These are phyloP conservation scores for Lontra canadensis DNA, from an alignment of 2,113 vertebrate species.

Conservation along the genomic window DNA sequence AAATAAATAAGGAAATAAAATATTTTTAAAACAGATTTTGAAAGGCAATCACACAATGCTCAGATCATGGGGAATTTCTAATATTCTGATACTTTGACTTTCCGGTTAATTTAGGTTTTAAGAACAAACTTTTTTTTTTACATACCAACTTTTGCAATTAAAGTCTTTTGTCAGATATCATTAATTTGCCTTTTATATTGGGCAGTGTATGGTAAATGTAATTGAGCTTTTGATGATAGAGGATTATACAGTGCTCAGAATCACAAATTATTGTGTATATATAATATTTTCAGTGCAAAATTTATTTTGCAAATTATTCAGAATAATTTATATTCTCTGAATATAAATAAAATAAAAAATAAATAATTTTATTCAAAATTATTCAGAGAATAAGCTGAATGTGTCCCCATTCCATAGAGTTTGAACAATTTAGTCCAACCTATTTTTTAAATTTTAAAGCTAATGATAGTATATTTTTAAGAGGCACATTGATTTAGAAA, in stretches of 20 bases:
- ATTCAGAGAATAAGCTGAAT: not conserved
- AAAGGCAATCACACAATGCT: not conserved
- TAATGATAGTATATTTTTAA: not conserved
- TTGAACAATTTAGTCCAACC: not conserved
- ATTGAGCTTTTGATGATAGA: not conserved
- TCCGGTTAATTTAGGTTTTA: constrained; percentile 1
- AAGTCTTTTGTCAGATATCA: not conserved
- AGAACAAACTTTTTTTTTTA: not conserved
- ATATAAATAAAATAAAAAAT: too few relatives aligned
- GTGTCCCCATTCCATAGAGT: too few relatives aligned
- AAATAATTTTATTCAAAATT: too few relatives aligned
- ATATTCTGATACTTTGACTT: not conserved
- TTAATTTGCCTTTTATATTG: not conserved
- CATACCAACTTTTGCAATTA: not conserved
- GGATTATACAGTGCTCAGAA: not conserved
- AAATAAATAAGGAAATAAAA: not conserved
- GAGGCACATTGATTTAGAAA: not conserved
- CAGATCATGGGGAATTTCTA: not conserved
- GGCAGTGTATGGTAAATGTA: not conserved
- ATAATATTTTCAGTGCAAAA: not conserved
- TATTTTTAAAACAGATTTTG: constrained; percentile 23
- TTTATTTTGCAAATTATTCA: too few relatives aligned
- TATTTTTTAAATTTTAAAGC: constrained; percentile 17
- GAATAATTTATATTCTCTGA: too few relatives aligned
- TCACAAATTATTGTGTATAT: not conserved